phyloP scores from a whole-genome alignment of 2,113 vertebrate genomes.

The Melanostigma gelatinosum region DNA sequence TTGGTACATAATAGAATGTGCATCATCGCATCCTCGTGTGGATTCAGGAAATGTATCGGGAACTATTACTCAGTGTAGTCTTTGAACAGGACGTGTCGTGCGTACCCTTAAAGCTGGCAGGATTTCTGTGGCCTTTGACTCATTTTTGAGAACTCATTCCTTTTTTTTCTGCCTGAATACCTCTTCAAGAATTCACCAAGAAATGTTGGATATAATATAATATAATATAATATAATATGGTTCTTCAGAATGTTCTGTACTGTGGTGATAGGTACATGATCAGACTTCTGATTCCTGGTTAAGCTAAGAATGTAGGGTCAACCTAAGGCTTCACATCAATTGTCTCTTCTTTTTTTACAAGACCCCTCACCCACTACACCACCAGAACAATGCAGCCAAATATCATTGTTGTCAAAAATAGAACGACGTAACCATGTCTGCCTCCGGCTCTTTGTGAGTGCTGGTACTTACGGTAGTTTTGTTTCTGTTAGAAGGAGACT shows the following conservation, averaged over 20 bases:
- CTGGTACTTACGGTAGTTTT: conserved; percentile 44
- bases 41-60: neutral
- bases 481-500: conserved; percentile 34
- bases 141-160: neutral
- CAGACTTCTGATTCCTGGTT: neutral
- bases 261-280: neutral
- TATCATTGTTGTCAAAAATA: conserved; percentile 63
- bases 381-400: conserved; percentile 66
- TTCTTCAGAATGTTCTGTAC: neutral
- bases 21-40: conserved; percentile 19
- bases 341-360: conserved; percentile 2
- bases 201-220: neutral
- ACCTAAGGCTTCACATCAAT: conserved; percentile 9
- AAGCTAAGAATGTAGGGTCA: conserved; percentile 17
- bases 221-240: no score
- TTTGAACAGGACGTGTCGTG: conserved; percentile 17
- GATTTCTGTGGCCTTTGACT: neutral
- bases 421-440: conserved; percentile 43
- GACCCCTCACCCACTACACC: conserved; percentile 14
- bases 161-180: neutral
- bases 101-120: neutral
- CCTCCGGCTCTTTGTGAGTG: conserved; percentile 39
- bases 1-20: conserved; percentile 9
- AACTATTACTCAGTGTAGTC: neutral
- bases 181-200: neutral